Conservation (phyloP, 2,888 invertebrate species). For the Hirtodrosophila histrioides region DNA sequence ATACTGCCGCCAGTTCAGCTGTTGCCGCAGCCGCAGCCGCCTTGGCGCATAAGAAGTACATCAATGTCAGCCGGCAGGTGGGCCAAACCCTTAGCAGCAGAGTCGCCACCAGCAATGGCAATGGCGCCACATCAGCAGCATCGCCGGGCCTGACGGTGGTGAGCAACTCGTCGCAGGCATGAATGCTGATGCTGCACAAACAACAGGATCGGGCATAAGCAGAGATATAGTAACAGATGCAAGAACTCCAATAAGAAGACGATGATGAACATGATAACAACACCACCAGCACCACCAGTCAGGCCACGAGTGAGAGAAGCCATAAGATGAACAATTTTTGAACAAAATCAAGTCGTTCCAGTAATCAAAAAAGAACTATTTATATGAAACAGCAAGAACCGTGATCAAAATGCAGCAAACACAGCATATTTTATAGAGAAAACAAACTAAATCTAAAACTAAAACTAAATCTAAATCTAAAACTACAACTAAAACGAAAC, state of each 20-base stretch:
- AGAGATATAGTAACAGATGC: conserved; percentile 22
- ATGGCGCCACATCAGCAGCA: conserved; percentile 23
- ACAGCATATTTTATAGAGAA: conserved; percentile 72
- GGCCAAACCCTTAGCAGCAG: conserved; percentile 30
- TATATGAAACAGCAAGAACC: conserved; percentile 72
- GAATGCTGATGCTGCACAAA: conserved; percentile 23
- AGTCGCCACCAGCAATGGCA: conserved; percentile 35
- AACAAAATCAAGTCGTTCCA: conserved; percentile 78
- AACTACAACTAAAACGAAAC: conserved; percentile 42
- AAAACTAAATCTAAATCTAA: conserved; percentile 44
- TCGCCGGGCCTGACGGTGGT: conserved; percentile 29
- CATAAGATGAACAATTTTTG: conserved; percentile 49
- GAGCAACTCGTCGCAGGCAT: conserved; percentile 47
- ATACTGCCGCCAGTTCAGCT: conserved; percentile 23
- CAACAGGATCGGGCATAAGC: not conserved
- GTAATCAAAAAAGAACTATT: conserved; percentile 61
- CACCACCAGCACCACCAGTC: conserved; percentile 48
- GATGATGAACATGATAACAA: conserved; percentile 21
- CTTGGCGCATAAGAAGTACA: conserved; percentile 32
- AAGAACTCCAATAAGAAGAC: conserved; percentile 20
- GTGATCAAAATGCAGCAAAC: conserved; percentile 72
- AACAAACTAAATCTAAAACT: conserved; percentile 45
- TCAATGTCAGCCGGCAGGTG: conserved; percentile 26
- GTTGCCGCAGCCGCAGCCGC: not conserved
- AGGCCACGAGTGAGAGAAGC: conserved; percentile 59